Base-by-base conservation (phyloP, 2,113 vertebrate species). In the Festucalex cinctus region DNA sequence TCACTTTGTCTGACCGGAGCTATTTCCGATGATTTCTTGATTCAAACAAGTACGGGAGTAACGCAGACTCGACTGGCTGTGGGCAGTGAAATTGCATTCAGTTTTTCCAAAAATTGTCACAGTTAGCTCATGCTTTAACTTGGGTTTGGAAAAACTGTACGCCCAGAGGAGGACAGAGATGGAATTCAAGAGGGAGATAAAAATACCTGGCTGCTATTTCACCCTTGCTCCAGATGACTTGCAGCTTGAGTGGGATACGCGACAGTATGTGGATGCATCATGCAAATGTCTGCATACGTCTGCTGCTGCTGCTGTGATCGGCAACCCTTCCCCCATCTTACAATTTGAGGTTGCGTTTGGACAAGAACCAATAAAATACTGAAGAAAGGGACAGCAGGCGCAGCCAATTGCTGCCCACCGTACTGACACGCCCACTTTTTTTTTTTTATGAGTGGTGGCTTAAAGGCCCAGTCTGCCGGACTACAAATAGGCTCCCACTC, bases 141-240 rank as follows among this genome's bases (percentile, higher is more conserved):
- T 72, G 39, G 22, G 65, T 61, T 36, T 32, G 1, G 26, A 36
- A 67, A 53, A 43, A 22, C 54, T 58, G 7, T 28, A 59, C 7
- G 43, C 39, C 44, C 48, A 43, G 60, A 63, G 65, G 66, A 78
- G 22, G 12, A 84, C 75, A 79, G 76, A 86, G 79, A 78, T 81
- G 75, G 80, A 84, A 89, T 89, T 88, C 86, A 73, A 63, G 63
- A 39, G 66, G 65, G 79, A 78, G 87, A 88, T 86, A 88, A 90
- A 90, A 89, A 91, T 91, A 91, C 76, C 78, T 76, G 89, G 88
- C 87, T 90, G 81, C 87, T 85, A 89, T 87, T 87, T 88, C 86
- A 89, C 73, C 82, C 84, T 53, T 53, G 68, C 57, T 41, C 16
- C 58, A 66, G 81, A 72, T 83, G 69, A 74, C 77, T 76, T 66